Conservation (phyloP, 1,140 invertebrate species). For the Achatina immaculata region DNA sequence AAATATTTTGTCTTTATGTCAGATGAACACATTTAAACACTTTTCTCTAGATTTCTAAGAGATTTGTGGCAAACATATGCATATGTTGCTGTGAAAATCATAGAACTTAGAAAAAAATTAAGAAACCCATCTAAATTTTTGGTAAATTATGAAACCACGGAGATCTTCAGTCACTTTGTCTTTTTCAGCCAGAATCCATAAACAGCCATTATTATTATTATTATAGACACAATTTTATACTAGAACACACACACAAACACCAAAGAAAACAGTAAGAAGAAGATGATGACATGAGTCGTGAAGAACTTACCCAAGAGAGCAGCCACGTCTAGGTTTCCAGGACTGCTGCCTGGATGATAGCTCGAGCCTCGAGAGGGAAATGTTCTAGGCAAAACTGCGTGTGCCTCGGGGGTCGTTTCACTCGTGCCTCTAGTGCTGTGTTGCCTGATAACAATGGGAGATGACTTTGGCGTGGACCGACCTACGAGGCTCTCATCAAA, state of each 20-base stretch:
- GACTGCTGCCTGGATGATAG: neutral
- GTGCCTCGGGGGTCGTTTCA: slow-evolving; percentile 76
- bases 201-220: too few relatives aligned
- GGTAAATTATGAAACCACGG: too few relatives aligned
- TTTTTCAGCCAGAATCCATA: too few relatives aligned
- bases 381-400: slow-evolving; percentile 8
- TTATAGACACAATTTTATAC: too few relatives aligned
- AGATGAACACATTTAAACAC: too few relatives aligned
- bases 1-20: too few relatives aligned
- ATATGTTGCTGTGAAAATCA: too few relatives aligned
- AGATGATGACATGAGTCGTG: neutral
- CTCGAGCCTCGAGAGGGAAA: neutral
- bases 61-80: too few relatives aligned
- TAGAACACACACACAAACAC: neutral
- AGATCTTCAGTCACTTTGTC: too few relatives aligned
- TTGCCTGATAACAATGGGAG: slow-evolving; percentile 55
- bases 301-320: slow-evolving; percentile 62
- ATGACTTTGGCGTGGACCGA: slow-evolving; percentile 62
- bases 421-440: slow-evolving; percentile 66
- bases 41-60: too few relatives aligned
- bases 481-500: slow-evolving; percentile 59
- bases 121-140: too few relatives aligned
- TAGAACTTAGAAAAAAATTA: too few relatives aligned
- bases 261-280: neutral
- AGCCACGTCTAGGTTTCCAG: slow-evolving; percentile 54